A percentile compares a stretch with the other conserved stretches of the same genome.
Evolutionary conservation across 2,797 vertebrate species (phyloP).

Genomic region (Acipenser oxyrinchus): DNA sequence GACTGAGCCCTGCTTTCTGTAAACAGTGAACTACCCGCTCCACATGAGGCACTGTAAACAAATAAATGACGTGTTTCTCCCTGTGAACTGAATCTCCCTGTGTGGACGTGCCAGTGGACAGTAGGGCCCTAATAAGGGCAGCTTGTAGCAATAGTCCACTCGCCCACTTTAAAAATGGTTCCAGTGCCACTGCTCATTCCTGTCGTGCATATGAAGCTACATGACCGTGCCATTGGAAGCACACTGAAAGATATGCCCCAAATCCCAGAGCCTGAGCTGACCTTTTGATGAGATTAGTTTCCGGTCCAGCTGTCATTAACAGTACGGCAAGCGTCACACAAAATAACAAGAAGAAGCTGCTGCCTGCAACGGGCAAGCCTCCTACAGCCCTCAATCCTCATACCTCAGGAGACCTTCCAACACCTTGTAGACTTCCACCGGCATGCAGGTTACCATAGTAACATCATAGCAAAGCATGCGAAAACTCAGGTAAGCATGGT

Average conservation of each 20-base stretch:
- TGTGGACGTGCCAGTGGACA: no score
- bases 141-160: no score
- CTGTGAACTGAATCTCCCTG: not conserved
- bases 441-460: conserved; percentile 6
- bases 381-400: not conserved
- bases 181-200: no score
- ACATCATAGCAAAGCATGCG: not conserved
- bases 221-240: not conserved
- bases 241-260: conserved; percentile 11
- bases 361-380: not conserved
- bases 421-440: conserved; percentile 20
- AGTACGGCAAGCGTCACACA: conserved; percentile 13
- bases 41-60: not conserved
- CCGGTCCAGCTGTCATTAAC: conserved; percentile 8
- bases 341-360: conserved; percentile 11
- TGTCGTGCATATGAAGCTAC: no score
- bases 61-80: not conserved
- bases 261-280: conserved; percentile 20
- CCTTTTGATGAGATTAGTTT: conserved; percentile 23
- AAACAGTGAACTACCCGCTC: no score
- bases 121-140: no score
- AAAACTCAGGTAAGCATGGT: not conserved
- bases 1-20: no score
- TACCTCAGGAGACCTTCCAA: conserved; percentile 8
- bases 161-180: no score